Evolutionary conservation across 2,888 invertebrate genomes (phyloP), one percentile per base, ranked within the genome.

Genomic region (Cacoxenus indagator): DNA sequence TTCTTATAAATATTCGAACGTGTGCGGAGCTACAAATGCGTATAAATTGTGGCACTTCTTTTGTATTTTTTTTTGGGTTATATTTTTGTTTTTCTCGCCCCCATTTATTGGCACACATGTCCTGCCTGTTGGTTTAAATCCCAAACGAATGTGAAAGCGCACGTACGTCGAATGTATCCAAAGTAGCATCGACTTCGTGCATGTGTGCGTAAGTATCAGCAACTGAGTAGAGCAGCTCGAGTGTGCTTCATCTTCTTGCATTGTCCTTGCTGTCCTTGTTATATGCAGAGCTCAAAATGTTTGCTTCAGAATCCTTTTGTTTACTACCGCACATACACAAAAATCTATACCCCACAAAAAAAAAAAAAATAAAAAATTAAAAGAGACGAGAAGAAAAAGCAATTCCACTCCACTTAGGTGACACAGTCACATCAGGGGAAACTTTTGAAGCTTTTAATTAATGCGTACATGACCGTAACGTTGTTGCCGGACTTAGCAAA

Each of bases 361-460:
- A n/a, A n/a, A n/a, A n/a, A n/a, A n/a, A 72, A 9, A 55, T 54
- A 62, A 17, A 22, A 11, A 45, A 14, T 69, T 74, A 82, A 0
- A 46, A 65, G 54, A 14, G 55, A 1, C 17, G n/a, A 48, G 8
- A 48, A 0, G 17, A 37, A 37, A 37, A 37, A 14, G 8, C 37
- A 11, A 11, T 8, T 14, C 37, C 2, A 48, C 14, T 24, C 11
- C 55, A 27, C 14, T 27, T 55, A 55, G 55, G 24, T 55, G 55
- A 31, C 64, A 29, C 51, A 27, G 14, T 14, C 31, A 22, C 51
- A 51, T 45, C 11, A 9, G 65, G 29, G 27, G 54, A 14, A 55
- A 55, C 43, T 82, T 76, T 82, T 77, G 77, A 81, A 82, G 84
- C 82, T 82, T 82, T 84, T 84, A 82, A 82, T 82, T 83, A 82